Evolutionary conservation across 1,140 invertebrate species (phyloP), one percentile per base, ranked within the genome.

Genomic region (Nilaparvata lugens): DNA sequence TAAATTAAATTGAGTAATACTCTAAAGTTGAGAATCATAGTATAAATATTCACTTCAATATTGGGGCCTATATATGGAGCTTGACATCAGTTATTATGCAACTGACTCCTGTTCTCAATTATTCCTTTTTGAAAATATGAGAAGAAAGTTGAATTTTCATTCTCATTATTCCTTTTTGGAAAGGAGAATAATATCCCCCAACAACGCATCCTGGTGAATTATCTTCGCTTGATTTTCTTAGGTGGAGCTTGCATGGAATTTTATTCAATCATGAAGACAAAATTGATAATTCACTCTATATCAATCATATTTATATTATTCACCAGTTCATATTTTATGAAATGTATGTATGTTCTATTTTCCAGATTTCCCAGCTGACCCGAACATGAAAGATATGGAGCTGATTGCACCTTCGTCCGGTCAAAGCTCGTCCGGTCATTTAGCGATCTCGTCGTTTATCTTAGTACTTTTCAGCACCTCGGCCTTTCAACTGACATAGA

Each of bases 361-460:
- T 59, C 3, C 61, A 66, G 65, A 66, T 61, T 66, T 64, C 24
- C 65, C 65, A 4, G 60, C 62, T 13, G 65, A 66, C n/a, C 65
- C 65, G 19, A 66, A 62, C 38, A 56, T 66, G 43, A 62, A 66
- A 43, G 65, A 66, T 38, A 66, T 66, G 65, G 65, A 66, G 25
- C 53, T 66, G 2, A 58, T 66, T 4, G 60, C 62, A 0, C 43
- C 65, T 5, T 35, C 54, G 5, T 40, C 38, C 9, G n/a, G n/a
- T n/a, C n/a, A 9, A 40, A 23, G 21, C 18, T 23, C 16, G 16
- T 48, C 21, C 21, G 9, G 21, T 48, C 45, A 18, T 23, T 23
- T 7, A 19, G 45, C 21, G 16, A 48, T 16, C 2, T 16, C 21
- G 1, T 19, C 21, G 1, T 4, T 48, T 11, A 16, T 48, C 45